Evolutionary conservation across 2,113 vertebrate species (phyloP).

Genomic region (Grammomys surdaster): DNA sequence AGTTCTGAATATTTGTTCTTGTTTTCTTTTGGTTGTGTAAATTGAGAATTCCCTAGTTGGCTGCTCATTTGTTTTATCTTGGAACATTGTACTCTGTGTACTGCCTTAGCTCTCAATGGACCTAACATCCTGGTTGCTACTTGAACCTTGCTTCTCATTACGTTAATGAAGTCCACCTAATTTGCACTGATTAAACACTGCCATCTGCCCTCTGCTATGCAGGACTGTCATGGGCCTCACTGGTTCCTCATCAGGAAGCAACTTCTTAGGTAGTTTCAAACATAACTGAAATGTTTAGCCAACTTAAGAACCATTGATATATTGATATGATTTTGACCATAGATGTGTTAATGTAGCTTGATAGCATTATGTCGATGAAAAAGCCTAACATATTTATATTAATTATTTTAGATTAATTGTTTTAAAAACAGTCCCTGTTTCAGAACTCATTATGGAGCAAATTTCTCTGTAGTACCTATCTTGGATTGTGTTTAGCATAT

Average conservation of each 20-base stretch:
- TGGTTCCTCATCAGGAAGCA: background rate
- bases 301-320: background rate
- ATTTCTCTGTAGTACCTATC: background rate
- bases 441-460: background rate
- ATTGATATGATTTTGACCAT: background rate
- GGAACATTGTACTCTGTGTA: background rate
- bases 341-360: background rate
- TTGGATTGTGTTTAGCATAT: background rate
- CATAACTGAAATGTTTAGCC: background rate
- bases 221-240: background rate
- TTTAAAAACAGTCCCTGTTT: background rate
- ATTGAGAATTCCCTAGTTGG: background rate
- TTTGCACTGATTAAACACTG: background rate
- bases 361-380: background rate
- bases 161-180: background rate
- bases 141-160: background rate
- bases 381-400: background rate
- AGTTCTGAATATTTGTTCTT: background rate
- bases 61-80: background rate
- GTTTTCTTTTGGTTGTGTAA: background rate
- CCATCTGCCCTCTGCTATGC: background rate
- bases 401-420: slow-evolving; percentile 34
- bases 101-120: background rate
- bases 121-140: background rate
- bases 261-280: background rate